Percentiles rank a stretch among this genome's conserved stretches.
phyloP scores from a whole-genome alignment of 2,113 vertebrate genomes.

The Callocephalon fimbriatum region DNA sequence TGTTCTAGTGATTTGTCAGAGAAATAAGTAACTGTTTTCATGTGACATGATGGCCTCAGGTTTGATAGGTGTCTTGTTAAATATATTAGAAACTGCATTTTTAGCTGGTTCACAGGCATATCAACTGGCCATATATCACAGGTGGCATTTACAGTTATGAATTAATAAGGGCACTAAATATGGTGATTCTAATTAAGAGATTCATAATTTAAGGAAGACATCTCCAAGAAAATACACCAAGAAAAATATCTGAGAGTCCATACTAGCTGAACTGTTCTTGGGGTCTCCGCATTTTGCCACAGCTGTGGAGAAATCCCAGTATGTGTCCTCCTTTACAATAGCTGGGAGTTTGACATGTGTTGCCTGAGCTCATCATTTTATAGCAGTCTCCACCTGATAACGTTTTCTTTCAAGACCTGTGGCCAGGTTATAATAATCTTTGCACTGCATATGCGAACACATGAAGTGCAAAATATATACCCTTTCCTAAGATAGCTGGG shows the following conservation, averaged over 20 bases:
- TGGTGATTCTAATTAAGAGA: neutral
- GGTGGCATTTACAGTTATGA: neutral
- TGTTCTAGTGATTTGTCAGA: neutral
- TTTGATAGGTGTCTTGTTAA: neutral
- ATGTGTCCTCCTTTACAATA: neutral
- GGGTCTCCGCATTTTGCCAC: neutral
- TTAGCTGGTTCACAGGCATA: neutral
- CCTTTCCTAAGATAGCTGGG: neutral
- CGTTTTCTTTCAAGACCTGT: neutral
- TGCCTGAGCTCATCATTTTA: neutral
- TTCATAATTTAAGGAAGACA: neutral
- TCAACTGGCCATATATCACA: neutral
- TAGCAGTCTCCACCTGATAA: neutral
- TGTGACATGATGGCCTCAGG: neutral
- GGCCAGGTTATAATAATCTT: neutral
- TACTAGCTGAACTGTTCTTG: neutral
- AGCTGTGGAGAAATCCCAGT: neutral
- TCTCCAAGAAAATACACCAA: neutral
- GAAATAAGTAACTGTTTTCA: neutral
- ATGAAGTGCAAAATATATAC: neutral
- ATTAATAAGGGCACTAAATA: neutral
- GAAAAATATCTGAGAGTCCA: neutral
- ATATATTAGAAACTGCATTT: neutral
- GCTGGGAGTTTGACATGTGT: neutral
- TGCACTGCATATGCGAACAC: neutral